Evolutionary conservation across 2,113 vertebrate genomes (phyloP), one percentile per base, ranked within the genome.

Genomic region (Marmota monax): DNA sequence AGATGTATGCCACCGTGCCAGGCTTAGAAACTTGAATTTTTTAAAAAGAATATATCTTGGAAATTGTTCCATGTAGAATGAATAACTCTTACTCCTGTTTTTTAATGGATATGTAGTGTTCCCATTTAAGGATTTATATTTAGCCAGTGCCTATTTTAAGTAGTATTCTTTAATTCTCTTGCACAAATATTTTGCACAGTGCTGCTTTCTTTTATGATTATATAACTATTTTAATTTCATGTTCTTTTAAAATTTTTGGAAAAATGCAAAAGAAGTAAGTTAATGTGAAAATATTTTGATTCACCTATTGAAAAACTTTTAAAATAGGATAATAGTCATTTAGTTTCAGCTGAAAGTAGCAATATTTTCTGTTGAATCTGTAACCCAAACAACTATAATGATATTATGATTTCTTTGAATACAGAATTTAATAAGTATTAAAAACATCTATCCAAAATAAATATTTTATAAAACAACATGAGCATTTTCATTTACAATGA

Each of bases 401-500:
- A 23, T 63, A 76, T 80, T 80, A n/a, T 42, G n/a, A 88, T 48
- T 74, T 78, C 65, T 74, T 14, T 74, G 9, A 51, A 73, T 76
- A 39, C 2, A 91, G 5, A 20, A 90, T 34, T 87, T 90, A 95
- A 56, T 74, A 84, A 74, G 78, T 82, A 70, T 45, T 88, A 80
- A 74, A 91, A 34, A 45, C 16, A 76, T 74, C 73, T 78, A 80
- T 84, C 27, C 61, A 92, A 80, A 95, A 67, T 48, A 87, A 93
- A 86, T 51, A 65, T 37, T 77, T 89, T 7, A 63, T 37, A 96
- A 84, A 69, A 58, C 37, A 84, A 1, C 37, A 51, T 23, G 70
- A 73, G 2, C 9, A 10, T 63, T 85, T 61, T 69, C 10, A 69
- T 32, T 76, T 76, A 56, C 2, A 48, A 1, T 80, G 34, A 42